Base-by-base conservation (phyloP, 2,113 vertebrate species). In the Corythornis madagascariensis region DNA sequence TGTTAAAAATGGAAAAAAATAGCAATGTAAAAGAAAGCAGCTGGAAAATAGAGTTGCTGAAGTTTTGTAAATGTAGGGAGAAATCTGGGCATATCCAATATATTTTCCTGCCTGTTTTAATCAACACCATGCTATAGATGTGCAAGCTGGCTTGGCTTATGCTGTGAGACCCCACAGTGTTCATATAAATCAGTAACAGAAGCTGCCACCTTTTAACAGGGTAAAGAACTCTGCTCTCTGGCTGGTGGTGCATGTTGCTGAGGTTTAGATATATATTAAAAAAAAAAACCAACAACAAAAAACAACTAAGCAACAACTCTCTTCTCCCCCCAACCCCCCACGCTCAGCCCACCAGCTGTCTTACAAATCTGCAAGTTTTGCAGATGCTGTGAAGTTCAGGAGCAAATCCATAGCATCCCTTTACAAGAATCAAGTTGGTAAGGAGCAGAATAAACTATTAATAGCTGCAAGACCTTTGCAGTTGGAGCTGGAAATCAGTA, bases 21-120 rank as follows among this genome's bases (percentile, higher is more conserved):
- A 57, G 26, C n/a, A 65, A 38, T 42, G 35, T 31, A 92, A 67
- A 90, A 40, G 59, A 67, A 78, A 78, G 40, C 43, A 86, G 40
- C 12, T 86, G 48, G 70, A 81, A 88, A 86, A 88, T n/a, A 59
- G 83, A 84, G 47, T 81, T 86, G 73, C 35, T 60, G 16, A 90
- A 50, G 52, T 63, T 94, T 66, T 70, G 10, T 63, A 80, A 70
- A 71, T 16, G 22, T n/a, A 56, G 16, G 61, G 52, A 63, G 63
- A 71, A 83, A 67, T 45, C 67, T 83, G 63, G 11, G 45, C 35
- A 40, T 11, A 40, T 20, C 25, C 24, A 50, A 6, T 10, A 21
- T 13, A 22, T 48, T 40, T 70, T 50, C 45, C 89, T 78, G 50
- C 55, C 55, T 56, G 6, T 31, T 83, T 76, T 71, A 79, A 67